These are phyloP conservation scores for Trematocara nigrifrons DNA, from an alignment of 2,113 vertebrate species.

Conservation along the genomic window DNA sequence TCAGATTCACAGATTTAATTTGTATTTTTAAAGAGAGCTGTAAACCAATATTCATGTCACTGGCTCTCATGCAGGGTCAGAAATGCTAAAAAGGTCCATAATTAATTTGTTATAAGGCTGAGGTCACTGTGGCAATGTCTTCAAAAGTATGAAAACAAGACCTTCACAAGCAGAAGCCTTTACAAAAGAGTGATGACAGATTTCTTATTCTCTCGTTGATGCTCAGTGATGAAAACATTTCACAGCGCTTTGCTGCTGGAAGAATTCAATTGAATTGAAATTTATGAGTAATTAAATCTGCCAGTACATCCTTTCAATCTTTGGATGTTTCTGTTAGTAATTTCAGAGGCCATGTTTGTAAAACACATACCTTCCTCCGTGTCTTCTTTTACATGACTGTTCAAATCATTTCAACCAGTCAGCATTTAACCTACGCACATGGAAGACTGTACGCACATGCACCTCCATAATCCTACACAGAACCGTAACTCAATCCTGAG, in stretches of 20 bases:
- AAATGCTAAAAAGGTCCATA: background rate
- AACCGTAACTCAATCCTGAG: background rate
- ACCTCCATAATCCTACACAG: background rate
- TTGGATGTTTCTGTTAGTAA: background rate
- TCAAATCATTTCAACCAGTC: background rate
- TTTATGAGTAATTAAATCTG: background rate
- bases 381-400: background rate
- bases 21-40: background rate
- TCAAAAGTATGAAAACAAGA: background rate
- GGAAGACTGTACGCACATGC: background rate
- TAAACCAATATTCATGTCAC: background rate
- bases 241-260: background rate
- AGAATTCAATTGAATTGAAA: background rate
- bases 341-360: background rate
- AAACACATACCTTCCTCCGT: rapidly evolving
- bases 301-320: background rate
- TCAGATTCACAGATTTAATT: background rate
- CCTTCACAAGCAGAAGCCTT: background rate
- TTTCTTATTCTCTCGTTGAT: background rate
- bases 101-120: background rate
- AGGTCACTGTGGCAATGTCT: background rate
- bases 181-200: background rate
- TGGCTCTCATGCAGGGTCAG: background rate
- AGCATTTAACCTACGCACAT: background rate
- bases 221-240: background rate